Base-by-base conservation (phyloP, 2,113 vertebrate genomes). In the Balaeniceps rex region DNA sequence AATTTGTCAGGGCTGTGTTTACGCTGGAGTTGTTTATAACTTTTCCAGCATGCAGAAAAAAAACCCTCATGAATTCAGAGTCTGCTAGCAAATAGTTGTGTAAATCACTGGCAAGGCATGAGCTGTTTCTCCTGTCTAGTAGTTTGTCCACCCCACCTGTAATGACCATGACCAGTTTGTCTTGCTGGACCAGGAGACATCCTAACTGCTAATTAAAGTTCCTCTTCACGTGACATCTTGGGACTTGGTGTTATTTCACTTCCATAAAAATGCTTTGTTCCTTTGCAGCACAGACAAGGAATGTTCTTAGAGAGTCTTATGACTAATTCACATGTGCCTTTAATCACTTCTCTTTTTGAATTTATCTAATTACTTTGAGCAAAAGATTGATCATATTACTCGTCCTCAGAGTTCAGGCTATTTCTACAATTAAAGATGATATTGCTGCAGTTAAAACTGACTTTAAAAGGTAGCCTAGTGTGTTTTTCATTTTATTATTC, bases 1-100 rank as follows among this genome's bases (percentile, higher is more conserved):
- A 84, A 94, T 97, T 94, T 92, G 44, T 87, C 92, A 93, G 57
- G 47, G 11, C 40, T 78, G 52, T 87, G 34, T 88, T 93, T 91
- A 34, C 1, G 1, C 36, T 70, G 36, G 24, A 75, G 19, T 82
- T 94, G 72, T 94, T 95, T 61, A 55, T 72, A 84, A 89, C 52
- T 44, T 91, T 79, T 87, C 52, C 49, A 84, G 31, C 8, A 71
- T 21, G 28, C 49, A 60, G 11, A 60, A 72, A 55, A 31, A 71
- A 83, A 24, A 0, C 0, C 6, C 26, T 40, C 21, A 28, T 54
- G 8, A 86, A 78, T 87, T 87, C 51, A 63, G 58, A 76, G 15
- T n/a, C 66, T 85, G 12, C 13, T 81, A 63, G 55, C 42, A 93
- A 83, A 81, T 31, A 68, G 46, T 52, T 88, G 51, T 71, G 36